Evolutionary conservation across 2,888 invertebrate species (phyloP), one percentile per base, ranked within the genome.

Genomic region (Ophion ellenae): DNA sequence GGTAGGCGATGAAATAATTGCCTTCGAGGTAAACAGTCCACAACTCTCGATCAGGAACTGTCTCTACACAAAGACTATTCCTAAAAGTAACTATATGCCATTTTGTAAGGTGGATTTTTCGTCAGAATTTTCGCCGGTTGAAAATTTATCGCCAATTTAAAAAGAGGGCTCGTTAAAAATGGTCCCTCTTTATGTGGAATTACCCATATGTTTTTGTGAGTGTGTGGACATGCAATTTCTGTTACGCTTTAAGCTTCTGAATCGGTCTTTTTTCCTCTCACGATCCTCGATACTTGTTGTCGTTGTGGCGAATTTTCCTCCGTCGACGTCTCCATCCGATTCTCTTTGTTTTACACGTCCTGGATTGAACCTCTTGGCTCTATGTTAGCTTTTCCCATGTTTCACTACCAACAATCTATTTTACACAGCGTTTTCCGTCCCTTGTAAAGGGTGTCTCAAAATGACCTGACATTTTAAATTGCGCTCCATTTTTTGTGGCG

Each of bases 291-390:
- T 71, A 79, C 70, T 79, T 32, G 63, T 6, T 45, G 77, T 69
- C 64, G 57, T 64, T 75, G 40, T 6, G 78, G 75, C 75, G 79
- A 64, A 79, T 79, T 77, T 71, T 77, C 59, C 32, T 63, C 70
- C 63, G 28, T 4, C 77, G 70, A 20, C 20, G 59, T 78, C 57
- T 64, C 53, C 47, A 17, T 11, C 71, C 71, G 77, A 80, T 80
- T 79, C 71, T 78, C 69, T 64, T 59, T 80, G 78, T 77, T 53
- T 83, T 74, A 64, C 76, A 71, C 57, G n/a, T 74, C 70, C 80
- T 70, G 67, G 59, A 74, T 79, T 67, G 47, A 80, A 80, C 71
- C 75, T 76, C 66, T 69, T 79, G 69, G 69, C 78, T 61, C 53
- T 11, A 70, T 73, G 71, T 61, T 53, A 32, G 63, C 59, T 75